phyloP scores from a whole-genome alignment of 2,888 invertebrate species.

The Eudasyphora cyanicolor region DNA sequence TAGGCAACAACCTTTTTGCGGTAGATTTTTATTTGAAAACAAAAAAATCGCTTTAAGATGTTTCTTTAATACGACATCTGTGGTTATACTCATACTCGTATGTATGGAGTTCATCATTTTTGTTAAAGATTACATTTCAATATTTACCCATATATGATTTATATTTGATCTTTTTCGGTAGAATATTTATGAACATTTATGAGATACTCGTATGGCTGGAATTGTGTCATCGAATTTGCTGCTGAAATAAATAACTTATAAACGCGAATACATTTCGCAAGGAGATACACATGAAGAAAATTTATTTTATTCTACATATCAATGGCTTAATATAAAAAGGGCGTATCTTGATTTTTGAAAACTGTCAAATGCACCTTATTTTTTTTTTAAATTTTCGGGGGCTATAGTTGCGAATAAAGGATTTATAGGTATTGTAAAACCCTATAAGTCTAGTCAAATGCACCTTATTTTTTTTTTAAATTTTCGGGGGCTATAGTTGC shows the following conservation, averaged over 20 bases:
- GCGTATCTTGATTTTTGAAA: no score
- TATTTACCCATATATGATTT: background rate
- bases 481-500: no score
- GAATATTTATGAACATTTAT: background rate
- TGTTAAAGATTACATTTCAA: background rate
- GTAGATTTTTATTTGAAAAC: conserved; percentile 43
- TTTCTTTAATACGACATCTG: conserved; percentile 55
- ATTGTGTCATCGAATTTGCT: background rate
- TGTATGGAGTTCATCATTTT: conserved; percentile 23
- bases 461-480: no score
- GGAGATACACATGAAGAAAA: no score
- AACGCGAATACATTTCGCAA: background rate
- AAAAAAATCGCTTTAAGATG: conserved; percentile 56
- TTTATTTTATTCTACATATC: no score
- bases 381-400: no score
- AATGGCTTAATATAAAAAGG: no score
- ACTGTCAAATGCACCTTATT: no score
- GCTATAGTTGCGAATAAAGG: no score
- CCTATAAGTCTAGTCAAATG: no score
- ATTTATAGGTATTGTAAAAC: no score
- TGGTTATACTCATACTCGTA: no score
- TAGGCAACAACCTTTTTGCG: conserved; percentile 21
- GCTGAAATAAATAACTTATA: background rate
- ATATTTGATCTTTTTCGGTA: background rate
- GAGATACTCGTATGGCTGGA: background rate